Base-by-base conservation (phyloP, 2,888 invertebrate species). In the Exephanes ischioxanthus region DNA sequence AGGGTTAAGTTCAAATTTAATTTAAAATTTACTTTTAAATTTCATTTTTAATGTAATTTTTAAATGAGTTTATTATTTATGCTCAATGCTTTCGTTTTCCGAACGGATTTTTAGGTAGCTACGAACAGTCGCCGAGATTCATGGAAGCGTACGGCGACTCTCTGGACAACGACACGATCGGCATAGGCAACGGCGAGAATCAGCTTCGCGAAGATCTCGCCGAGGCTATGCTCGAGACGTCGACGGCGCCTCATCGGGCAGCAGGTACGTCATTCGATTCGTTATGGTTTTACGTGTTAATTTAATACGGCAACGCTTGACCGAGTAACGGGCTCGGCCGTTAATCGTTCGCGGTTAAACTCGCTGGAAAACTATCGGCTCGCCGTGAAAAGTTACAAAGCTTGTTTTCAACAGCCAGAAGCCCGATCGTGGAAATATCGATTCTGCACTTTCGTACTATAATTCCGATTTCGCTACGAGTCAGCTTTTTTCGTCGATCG, bases 181-280 rank as follows among this genome's bases (percentile, higher is more conserved):
- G 92, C 16, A 92, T 94, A 53, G 95, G 94, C 11, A 94, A 95
- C 1, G 97, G 97, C 68, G 98, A 98, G 91, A 96, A 97, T 81
- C 97, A 97, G 91, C 95, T 99, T 19, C 96, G 97, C 88, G 98
- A 98, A 93, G 98, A 98, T 94, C 95, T 99, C 77, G 99, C 98
- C 0, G 99, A 99, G 93, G 99, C 99, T 77, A 99, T 99, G 99
- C 95, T 97, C 89, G 99, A 99, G 93, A 96, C 97, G 26, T 96
- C 97, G 7, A 95, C 95, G 14, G 94, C 94, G 48, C 93, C 94
- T 14, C 92, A 94, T 87, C 91, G 94, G 88, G 94, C 94, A 48
- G 92, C 94, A 92, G 94, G 94, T 94, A 93, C 89, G 92, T 91
- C 51, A 58, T 30, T 79, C 30, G 11, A 33, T 53, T 30, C 14